A percentile compares a stretch with the other conserved stretches of the same genome.
phyloP scores from a whole-genome alignment of 2,797 vertebrate genomes.

The Tiaroga cobitis region DNA sequence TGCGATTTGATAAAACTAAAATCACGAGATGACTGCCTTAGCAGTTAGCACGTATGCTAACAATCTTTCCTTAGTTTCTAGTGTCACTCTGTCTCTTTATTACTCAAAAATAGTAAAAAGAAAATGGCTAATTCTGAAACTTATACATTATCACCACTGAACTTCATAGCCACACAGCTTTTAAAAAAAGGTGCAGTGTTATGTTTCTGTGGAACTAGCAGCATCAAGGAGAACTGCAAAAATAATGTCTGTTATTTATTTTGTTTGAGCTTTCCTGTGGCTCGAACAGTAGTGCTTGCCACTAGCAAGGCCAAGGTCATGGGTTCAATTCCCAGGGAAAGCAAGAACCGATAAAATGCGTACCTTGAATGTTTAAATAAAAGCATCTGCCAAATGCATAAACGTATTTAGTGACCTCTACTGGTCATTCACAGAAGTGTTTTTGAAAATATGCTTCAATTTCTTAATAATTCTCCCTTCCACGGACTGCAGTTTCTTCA shows the following conservation, averaged over 20 bases:
- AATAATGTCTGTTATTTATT: not conserved
- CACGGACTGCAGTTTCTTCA: not conserved
- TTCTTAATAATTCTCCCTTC: slow-evolving; percentile 2
- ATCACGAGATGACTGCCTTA: too few relatives aligned
- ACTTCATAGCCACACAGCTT: not conserved
- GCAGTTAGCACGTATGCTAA: not conserved
- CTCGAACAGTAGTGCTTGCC: not conserved
- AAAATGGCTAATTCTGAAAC: not conserved
- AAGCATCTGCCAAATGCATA: not conserved
- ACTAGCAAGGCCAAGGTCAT: not conserved
- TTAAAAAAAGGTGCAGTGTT: not conserved
- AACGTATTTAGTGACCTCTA: not conserved
- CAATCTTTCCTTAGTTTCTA: not conserved
- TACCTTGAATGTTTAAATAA: not conserved
- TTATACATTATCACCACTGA: not conserved
- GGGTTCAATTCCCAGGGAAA: not conserved
- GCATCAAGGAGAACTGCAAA: not conserved
- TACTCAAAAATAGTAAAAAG: too few relatives aligned
- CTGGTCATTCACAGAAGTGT: not conserved
- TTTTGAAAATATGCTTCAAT: not conserved
- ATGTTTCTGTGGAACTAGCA: not conserved
- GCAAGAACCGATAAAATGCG: not conserved
- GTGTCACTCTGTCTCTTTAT: too few relatives aligned
- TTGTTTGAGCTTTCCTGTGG: not conserved
- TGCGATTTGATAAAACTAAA: too few relatives aligned